A percentile compares a stretch with the other conserved stretches of the same genome.
Conservation (phyloP, 2,113 vertebrate genomes). For the Elaphurus davidianus region DNA sequence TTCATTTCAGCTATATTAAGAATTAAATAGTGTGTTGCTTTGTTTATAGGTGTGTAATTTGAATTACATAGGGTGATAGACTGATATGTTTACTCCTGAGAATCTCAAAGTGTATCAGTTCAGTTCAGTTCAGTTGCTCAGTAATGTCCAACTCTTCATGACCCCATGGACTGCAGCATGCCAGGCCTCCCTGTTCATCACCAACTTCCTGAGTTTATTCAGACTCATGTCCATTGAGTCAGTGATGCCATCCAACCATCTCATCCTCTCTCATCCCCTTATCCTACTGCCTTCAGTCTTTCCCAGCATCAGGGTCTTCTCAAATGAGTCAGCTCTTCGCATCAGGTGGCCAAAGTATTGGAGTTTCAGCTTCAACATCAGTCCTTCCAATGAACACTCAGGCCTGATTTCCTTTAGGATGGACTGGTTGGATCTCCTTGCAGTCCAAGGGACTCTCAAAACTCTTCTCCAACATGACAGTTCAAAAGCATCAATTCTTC, state of each 20-base stretch:
- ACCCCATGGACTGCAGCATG: neutral
- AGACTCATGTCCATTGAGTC: neutral
- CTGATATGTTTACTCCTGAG: neutral
- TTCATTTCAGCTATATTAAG: neutral
- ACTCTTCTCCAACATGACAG: neutral
- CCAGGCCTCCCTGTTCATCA: neutral
- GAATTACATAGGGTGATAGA: neutral
- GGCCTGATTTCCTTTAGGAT: neutral
- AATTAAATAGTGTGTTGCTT: neutral
- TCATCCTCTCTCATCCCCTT: neutral
- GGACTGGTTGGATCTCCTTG: neutral
- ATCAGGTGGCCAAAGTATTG: neutral
- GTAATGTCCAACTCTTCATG: accelerated
- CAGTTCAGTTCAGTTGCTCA: neutral
- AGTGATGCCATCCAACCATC: neutral
- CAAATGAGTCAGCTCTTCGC: neutral
- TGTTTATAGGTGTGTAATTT: neutral
- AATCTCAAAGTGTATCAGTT: neutral
- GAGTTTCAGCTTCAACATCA: no score
- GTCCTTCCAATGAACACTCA: neutral
- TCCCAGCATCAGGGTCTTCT: neutral
- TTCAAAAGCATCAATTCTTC: neutral
- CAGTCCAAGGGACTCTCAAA: neutral
- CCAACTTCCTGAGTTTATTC: neutral
- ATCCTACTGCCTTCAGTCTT: neutral